Evolutionary conservation across 1,140 invertebrate genomes (phyloP).

Genomic region (Cotesia glomerata): DNA sequence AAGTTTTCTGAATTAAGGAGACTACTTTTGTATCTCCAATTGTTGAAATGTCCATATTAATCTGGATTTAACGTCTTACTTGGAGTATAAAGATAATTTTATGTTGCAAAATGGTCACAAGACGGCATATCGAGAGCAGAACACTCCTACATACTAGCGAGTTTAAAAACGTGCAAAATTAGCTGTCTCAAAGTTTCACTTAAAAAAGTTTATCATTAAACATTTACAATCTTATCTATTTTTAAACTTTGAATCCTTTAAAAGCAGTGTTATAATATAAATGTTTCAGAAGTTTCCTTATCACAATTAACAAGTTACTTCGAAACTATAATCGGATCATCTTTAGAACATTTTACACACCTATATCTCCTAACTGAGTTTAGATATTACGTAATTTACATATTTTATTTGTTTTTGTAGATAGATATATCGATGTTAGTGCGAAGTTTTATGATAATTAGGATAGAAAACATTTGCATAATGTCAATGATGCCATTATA

Average conservation of each 20-base stretch:
- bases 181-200: too few relatives aligned
- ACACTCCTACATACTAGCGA: too few relatives aligned
- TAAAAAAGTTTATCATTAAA: background rate
- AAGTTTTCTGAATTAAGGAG: too few relatives aligned
- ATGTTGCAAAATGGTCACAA: too few relatives aligned
- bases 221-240: background rate
- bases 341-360: conserved; percentile 8
- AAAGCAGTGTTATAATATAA: background rate
- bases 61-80: too few relatives aligned
- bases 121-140: too few relatives aligned
- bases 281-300: conserved; percentile 16
- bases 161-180: too few relatives aligned
- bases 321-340: conserved; percentile 6
- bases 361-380: background rate
- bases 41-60: too few relatives aligned
- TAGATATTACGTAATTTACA: background rate
- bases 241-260: background rate
- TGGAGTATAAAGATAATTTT: too few relatives aligned
- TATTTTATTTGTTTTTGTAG: background rate
- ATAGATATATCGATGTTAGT: background rate
- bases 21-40: too few relatives aligned
- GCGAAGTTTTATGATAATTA: background rate
- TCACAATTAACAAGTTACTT: conserved; percentile 10
- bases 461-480: too few relatives aligned
- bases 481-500: conserved; percentile 1